phyloP scores from a whole-genome alignment of 30 jellyfish, hydroid and myxozoan genomes.

The Kudoa iwatai region DNA sequence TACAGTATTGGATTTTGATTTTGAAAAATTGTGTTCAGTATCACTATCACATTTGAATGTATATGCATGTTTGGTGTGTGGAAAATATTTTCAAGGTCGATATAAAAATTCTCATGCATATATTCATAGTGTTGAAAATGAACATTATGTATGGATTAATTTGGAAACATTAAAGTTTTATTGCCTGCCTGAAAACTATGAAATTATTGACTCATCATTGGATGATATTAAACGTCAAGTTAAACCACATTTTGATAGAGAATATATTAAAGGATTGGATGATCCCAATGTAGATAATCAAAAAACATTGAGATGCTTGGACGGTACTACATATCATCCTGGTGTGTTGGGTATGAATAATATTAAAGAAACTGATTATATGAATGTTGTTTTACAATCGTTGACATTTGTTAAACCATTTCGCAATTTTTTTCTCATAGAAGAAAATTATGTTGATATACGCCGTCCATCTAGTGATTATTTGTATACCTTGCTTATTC shows the following conservation, averaged over 20 bases:
- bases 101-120: conserved; percentile 74
- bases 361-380: conserved; percentile 56
- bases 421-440: conserved; percentile 42
- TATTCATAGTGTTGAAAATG: conserved; percentile 61
- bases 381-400: conserved; percentile 50
- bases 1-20: conserved; percentile 49
- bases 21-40: conserved; percentile 66
- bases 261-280: conserved; percentile 13
- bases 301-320: conserved; percentile 44
- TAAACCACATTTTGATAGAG: conserved; percentile 32
- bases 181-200: conserved; percentile 78
- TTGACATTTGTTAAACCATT: conserved; percentile 60
- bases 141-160: conserved; percentile 51
- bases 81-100: conserved; percentile 84
- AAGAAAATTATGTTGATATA: conserved; percentile 15
- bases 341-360: conserved; percentile 81
- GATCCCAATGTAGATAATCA: too few species aligned
- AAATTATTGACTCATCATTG: conserved; percentile 45
- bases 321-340: conserved; percentile 51
- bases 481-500: conserved; percentile 37
- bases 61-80: conserved; percentile 78
- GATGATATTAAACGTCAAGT: conserved; percentile 52
- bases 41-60: conserved; percentile 66
- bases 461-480: conserved; percentile 73
- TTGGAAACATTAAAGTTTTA: conserved; percentile 48